Evolutionary conservation across 2,113 vertebrate genomes (phyloP).

Genomic region (Abramis brama): DNA sequence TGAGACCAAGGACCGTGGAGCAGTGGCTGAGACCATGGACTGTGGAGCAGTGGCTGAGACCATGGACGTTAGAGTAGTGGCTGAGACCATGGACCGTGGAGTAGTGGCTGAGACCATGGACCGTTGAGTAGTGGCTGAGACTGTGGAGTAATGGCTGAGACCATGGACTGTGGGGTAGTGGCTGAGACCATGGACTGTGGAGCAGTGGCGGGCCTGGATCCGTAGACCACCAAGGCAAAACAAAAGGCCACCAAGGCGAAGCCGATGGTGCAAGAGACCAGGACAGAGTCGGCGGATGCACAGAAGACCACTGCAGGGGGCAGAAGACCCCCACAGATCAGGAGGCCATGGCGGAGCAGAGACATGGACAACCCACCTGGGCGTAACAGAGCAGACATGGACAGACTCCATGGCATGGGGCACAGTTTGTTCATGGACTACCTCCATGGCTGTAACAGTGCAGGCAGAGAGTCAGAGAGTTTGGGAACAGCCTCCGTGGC

Average conservation of each 20-base stretch:
- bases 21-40: not conserved
- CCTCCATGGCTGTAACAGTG: too few relatives aligned
- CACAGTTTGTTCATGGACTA: too few relatives aligned
- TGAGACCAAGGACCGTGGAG: not conserved
- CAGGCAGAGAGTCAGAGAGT: too few relatives aligned
- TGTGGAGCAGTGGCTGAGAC: not conserved
- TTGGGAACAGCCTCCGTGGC: too few relatives aligned
- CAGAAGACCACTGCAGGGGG: not conserved
- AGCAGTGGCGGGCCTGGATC: not conserved
- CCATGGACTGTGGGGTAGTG: not conserved
- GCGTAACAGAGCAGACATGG: not conserved
- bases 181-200: too few relatives aligned
- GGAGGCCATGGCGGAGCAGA: not conserved
- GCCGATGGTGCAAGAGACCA: not conserved
- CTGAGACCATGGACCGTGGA: not conserved
- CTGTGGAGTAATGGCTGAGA: too few relatives aligned
- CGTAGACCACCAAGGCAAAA: too few relatives aligned
- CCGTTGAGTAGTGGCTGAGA: too few relatives aligned
- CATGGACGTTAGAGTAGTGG: too few relatives aligned
- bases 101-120: not conserved
- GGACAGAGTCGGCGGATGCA: not conserved
- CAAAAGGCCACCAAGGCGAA: too few relatives aligned
- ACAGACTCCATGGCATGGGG: too few relatives aligned
- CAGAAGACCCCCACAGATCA: not conserved
- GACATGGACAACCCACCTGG: too few relatives aligned